Evolutionary conservation across 2,797 vertebrate species (phyloP).

Genomic region (Trachurus trachurus): DNA sequence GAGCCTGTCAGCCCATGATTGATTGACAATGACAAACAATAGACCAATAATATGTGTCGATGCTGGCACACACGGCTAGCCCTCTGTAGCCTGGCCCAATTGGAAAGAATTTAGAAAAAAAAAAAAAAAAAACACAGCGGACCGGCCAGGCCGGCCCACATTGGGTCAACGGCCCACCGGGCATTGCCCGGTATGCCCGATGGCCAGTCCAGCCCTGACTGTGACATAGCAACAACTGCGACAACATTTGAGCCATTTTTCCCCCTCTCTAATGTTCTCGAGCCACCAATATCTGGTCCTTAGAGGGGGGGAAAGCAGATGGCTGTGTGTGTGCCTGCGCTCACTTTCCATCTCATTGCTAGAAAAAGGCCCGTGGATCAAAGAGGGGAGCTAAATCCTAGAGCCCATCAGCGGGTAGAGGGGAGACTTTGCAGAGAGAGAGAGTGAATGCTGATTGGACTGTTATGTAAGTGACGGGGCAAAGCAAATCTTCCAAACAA

Average conservation of each 20-base stretch:
- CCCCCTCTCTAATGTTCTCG: not conserved
- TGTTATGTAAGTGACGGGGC: conserved; percentile 45
- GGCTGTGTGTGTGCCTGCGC: not conserved
- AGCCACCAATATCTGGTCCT: conserved; percentile 26
- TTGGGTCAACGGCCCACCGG: too few species aligned
- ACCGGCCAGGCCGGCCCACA: too few species aligned
- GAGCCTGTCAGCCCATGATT: too few species aligned
- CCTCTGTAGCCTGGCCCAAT: too few species aligned
- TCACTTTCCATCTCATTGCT: conserved; percentile 15
- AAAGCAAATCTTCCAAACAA: conserved; percentile 25
- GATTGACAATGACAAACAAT: too few species aligned
- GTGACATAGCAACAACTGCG: conserved; percentile 32
- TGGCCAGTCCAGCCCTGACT: too few species aligned
- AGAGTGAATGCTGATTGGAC: conserved; percentile 28
- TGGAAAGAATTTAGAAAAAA: too few species aligned
- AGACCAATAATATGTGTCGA: too few species aligned
- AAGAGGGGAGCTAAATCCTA: conserved; percentile 39
- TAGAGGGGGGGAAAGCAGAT: conserved; percentile 29
- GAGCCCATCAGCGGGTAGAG: not conserved
- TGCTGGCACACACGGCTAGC: too few species aligned
- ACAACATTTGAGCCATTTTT: conserved; percentile 17
- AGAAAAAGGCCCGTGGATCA: conserved; percentile 27
- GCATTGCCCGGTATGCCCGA: too few species aligned
- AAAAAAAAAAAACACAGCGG: too few species aligned
- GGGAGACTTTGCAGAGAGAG: not conserved